Conservation (phyloP, 2,113 vertebrate genomes). For the Onychostruthus taczanowskii region DNA sequence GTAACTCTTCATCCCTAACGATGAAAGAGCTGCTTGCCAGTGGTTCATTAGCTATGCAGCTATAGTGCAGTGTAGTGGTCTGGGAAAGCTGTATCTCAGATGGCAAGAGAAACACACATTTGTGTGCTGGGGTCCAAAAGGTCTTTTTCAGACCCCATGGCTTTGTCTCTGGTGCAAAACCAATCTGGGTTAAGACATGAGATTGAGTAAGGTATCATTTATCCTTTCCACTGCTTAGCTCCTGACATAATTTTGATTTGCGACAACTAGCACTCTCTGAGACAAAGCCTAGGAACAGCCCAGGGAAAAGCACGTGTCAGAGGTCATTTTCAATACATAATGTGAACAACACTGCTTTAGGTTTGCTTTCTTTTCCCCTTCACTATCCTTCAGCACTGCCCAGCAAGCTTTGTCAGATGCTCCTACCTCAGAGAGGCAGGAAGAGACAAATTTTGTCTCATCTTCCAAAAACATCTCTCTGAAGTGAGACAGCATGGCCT, state of each 20-base stretch:
- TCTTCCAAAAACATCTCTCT: neutral
- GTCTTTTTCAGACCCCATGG: neutral
- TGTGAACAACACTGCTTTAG: rapidly evolving
- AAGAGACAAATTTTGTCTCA: neutral
- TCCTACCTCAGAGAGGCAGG: neutral
- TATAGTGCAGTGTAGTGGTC: neutral
- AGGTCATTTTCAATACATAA: neutral
- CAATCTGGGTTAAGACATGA: neutral
- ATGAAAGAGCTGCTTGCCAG: neutral
- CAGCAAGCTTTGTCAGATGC: neutral
- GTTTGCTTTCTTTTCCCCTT: neutral
- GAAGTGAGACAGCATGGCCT: neutral
- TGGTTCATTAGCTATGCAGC: neutral
- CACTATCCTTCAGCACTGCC: neutral
- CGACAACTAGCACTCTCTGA: neutral
- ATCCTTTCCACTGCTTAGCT: neutral
- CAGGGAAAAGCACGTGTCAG: neutral
- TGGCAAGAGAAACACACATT: neutral
- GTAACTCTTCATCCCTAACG: neutral
- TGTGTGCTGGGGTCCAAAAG: neutral
- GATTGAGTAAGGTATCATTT: neutral
- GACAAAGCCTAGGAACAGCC: neutral
- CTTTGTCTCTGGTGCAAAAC: neutral
- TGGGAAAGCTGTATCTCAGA: neutral
- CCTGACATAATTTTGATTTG: neutral